Percentiles rank a stretch among this genome's conserved stretches.
These are phyloP conservation scores for Amaurobius ferox DNA, from an alignment of 2,888 invertebrate genomes.

Conservation along the genomic window DNA sequence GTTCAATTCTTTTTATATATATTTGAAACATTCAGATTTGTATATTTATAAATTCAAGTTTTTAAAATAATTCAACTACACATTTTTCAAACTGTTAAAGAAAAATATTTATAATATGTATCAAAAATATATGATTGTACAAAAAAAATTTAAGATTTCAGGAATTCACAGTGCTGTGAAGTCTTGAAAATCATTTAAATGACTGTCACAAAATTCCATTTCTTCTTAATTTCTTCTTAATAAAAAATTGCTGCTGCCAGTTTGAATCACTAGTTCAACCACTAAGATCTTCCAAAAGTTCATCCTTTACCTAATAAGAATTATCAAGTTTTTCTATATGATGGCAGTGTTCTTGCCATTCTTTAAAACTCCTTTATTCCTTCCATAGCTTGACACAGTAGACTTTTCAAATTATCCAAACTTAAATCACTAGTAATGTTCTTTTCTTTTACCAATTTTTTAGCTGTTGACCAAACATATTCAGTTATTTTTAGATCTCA, in stretches of 20 bases:
- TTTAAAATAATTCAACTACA: too few species aligned
- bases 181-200: too few species aligned
- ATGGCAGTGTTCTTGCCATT: background rate
- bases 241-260: background rate
- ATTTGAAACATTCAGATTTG: too few species aligned
- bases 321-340: slow-evolving; percentile 1
- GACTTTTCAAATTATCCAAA: slow-evolving; percentile 1
- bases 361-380: background rate
- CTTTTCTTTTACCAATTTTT: background rate
- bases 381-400: slow-evolving; percentile 8
- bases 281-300: slow-evolving; percentile 6
- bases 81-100: too few species aligned
- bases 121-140: too few species aligned
- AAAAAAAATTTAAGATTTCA: too few species aligned
- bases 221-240: background rate
- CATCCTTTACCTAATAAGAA: background rate
- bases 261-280: background rate
- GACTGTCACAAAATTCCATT: slow-evolving; percentile 4
- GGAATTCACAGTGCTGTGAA: too few species aligned
- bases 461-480: slow-evolving; percentile 14
- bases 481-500: background rate
- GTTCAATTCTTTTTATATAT: too few species aligned
- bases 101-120: too few species aligned
- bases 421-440: background rate
- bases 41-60: too few species aligned